These are phyloP conservation scores for Phalacrocorax carbo DNA, from an alignment of 2,113 vertebrate genomes.

Conservation along the genomic window DNA sequence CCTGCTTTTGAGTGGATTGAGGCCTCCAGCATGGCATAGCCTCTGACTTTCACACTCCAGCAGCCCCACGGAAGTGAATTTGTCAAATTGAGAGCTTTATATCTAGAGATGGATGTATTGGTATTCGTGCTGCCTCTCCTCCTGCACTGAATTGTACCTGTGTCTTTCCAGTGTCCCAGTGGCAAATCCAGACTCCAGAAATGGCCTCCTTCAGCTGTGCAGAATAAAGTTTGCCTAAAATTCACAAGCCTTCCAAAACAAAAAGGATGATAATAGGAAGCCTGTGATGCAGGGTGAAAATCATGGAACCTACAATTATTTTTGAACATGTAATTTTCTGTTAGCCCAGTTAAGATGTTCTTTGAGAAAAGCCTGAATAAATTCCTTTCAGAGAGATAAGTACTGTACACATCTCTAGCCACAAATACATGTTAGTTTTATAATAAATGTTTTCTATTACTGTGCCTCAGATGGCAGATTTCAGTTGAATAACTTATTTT, in stretches of 20 bases:
- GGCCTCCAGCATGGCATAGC: not conserved
- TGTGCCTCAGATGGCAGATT: conserved; percentile 53
- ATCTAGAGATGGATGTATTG: not conserved
- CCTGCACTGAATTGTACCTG: not conserved
- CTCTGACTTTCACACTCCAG: not conserved
- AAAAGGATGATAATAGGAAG: conserved; percentile 12
- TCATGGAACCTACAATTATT: conserved; percentile 60
- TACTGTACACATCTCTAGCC: conserved; percentile 31
- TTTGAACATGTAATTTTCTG: conserved; percentile 63
- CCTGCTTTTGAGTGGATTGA: not conserved
- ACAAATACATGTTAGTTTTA: conserved; percentile 63
- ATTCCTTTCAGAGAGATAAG: conserved; percentile 44
- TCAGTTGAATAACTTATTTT: conserved; percentile 65
- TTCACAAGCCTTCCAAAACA: conserved; percentile 7
- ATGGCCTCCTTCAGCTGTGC: conserved; percentile 16
- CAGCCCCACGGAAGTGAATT: not conserved
- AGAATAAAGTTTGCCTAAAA: not conserved
- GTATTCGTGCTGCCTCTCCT: not conserved
- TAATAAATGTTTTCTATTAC: conserved; percentile 52
- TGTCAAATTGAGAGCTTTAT: not conserved
- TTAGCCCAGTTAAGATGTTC: conserved; percentile 61
- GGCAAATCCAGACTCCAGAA: not conserved
- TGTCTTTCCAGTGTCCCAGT: not conserved
- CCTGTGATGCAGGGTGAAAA: conserved; percentile 27
- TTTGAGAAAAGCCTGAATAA: conserved; percentile 50